Conservation (phyloP, 2,888 invertebrate species). For the Drosophila cracens region DNA sequence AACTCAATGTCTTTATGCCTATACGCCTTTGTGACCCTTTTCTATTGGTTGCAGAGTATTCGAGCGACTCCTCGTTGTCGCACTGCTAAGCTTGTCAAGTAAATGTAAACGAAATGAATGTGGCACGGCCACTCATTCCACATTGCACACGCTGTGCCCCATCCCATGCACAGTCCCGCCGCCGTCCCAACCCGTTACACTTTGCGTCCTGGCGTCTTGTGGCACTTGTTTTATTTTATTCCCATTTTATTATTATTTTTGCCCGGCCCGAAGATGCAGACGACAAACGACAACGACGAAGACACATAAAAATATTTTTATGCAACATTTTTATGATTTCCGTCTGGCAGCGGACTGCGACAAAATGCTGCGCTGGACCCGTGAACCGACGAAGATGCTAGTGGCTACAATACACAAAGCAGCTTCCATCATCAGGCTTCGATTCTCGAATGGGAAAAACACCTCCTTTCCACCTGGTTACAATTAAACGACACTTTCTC, state of each 20-base stretch:
- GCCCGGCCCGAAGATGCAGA: conserved; percentile 42
- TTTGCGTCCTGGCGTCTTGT: conserved; percentile 22
- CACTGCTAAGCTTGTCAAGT: conserved; percentile 77
- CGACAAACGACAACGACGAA: conserved; percentile 22
- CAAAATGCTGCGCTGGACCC: conserved; percentile 33
- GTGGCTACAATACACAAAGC: conserved; percentile 3
- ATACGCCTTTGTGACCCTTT: background rate
- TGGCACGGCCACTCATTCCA: conserved; percentile 64
- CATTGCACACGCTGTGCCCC: background rate
- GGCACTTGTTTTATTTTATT: conserved; percentile 74
- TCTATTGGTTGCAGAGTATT: conserved; percentile 6
- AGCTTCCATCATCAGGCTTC: conserved; percentile 4
- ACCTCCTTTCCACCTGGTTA: conserved; percentile 72
- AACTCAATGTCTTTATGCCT: background rate
- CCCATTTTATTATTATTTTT: conserved; percentile 75
- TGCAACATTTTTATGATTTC: conserved; percentile 80
- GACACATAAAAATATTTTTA: conserved; percentile 74
- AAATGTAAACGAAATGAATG: conserved; percentile 74
- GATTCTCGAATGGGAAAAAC: conserved; percentile 12
- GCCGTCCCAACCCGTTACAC: conserved; percentile 27
- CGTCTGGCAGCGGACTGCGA: conserved; percentile 62
- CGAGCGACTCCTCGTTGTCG: conserved; percentile 35
- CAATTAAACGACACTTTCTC: conserved; percentile 76
- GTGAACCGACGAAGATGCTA: background rate
- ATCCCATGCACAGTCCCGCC: conserved; percentile 1